Evolutionary conservation across 1,140 invertebrate species (phyloP).

Genomic region (Agraylea sexmaculata): DNA sequence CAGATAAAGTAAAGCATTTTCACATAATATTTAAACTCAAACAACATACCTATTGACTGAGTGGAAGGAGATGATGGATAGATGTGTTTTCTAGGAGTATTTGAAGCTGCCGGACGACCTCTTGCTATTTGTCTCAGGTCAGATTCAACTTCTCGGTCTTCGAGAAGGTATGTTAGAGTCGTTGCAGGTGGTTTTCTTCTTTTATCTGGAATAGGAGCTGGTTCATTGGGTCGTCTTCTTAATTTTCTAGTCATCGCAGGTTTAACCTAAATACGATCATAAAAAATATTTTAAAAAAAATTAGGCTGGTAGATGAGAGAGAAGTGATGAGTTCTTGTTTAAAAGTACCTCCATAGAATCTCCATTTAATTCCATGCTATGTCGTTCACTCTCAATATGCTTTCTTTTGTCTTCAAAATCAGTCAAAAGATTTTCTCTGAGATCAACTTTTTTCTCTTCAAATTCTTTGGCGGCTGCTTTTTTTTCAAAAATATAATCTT

Average conservation of each 20-base stretch:
- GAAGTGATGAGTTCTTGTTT: background rate
- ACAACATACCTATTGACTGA: too few species aligned
- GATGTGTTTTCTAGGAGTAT: conserved; percentile 29
- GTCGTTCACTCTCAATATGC: conserved; percentile 77
- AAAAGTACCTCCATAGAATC: conserved; percentile 65
- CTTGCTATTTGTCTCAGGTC: conserved; percentile 78
- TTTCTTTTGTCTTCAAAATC: conserved; percentile 90
- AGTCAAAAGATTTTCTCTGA: conserved; percentile 77
- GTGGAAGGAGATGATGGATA: too few species aligned
- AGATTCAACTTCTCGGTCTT: conserved; percentile 79
- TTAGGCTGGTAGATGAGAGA: background rate
- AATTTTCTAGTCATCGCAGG: conserved; percentile 76
- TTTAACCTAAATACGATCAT: conserved; percentile 42
- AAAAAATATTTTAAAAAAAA: background rate
- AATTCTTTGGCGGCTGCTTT: conserved; percentile 81
- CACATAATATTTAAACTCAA: too few species aligned
- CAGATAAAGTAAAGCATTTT: too few species aligned
- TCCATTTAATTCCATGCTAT: conserved; percentile 76
- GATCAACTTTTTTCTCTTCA: conserved; percentile 89
- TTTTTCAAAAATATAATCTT: conserved; percentile 79
- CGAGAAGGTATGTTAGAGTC: conserved; percentile 73
- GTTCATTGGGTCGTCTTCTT: conserved; percentile 84
- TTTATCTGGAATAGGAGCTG: conserved; percentile 74
- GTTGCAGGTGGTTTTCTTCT: conserved; percentile 68
- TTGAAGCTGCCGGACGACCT: conserved; percentile 26